A percentile compares a stretch with the other conserved stretches of the same genome.
Evolutionary conservation across 2,113 vertebrate species (phyloP).

Genomic region (Xiphorhynchus elegans): DNA sequence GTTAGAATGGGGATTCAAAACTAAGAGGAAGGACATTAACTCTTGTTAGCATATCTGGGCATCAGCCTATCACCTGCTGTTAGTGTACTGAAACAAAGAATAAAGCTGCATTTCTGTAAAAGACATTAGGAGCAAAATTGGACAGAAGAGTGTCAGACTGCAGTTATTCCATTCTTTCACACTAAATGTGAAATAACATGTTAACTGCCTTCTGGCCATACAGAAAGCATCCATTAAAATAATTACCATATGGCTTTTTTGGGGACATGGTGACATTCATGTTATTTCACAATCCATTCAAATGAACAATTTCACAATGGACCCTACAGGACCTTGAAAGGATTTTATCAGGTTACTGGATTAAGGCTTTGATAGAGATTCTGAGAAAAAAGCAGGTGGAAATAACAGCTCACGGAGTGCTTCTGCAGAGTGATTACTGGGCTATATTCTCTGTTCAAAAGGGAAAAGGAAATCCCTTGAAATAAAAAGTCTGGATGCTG

Average conservation of each 20-base stretch:
- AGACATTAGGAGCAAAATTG: constrained; percentile 34
- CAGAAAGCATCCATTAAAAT: constrained; percentile 57
- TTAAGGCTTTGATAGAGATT: constrained; percentile 48
- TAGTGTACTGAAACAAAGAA: constrained; percentile 37
- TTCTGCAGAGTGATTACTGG: constrained; percentile 38
- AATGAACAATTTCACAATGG: constrained; percentile 40
- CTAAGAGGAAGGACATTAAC: neutral
- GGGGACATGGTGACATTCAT: constrained; percentile 21
- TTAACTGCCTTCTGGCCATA: constrained; percentile 61
- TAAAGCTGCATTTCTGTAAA: constrained; percentile 38
- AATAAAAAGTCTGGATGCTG: constrained; percentile 65
- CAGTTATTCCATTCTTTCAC: constrained; percentile 57
- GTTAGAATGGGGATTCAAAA: neutral
- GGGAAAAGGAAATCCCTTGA: constrained; percentile 66
- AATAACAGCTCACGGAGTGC: constrained; percentile 26
- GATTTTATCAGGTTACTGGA: constrained; percentile 54
- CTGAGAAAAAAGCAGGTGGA: constrained; percentile 51
- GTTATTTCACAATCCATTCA: constrained; percentile 39
- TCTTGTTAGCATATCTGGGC: constrained; percentile 8
- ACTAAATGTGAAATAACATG: constrained; percentile 51
- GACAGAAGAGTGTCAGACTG: constrained; percentile 53
- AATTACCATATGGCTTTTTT: constrained; percentile 61
- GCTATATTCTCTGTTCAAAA: constrained; percentile 48
- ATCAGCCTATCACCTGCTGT: constrained; percentile 40
- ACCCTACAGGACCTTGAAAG: constrained; percentile 41